Evolutionary conservation across 1,140 invertebrate species (phyloP), one percentile per base, ranked within the genome.

Genomic region (roundworm (Caenorhabditis elegans)): DNA sequence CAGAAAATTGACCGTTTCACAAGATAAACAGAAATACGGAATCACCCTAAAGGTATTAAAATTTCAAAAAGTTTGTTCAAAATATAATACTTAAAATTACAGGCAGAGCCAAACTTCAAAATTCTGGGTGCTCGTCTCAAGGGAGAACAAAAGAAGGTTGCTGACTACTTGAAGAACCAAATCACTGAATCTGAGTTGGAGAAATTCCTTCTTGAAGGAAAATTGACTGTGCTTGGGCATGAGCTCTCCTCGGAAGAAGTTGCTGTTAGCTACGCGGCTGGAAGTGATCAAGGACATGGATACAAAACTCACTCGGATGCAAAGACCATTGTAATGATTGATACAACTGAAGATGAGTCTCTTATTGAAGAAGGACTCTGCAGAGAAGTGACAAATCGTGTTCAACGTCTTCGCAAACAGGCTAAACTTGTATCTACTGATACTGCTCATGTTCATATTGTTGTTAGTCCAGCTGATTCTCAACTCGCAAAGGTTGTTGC

Each of bases 341-440:
- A 89, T 77, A 86, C 80, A 2, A 78, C 76, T 10, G 43, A 83
- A 47, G 86, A 90, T 70, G 83, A 89, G 24, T 46, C 65, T 8
- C 76, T 88, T 13, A 19, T 82, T 2, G 82, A 87, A 31, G 84
- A 86, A 70, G 86, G 89, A 49, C 70, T 89, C 24, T 76, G 85
- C 22, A 92, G 97, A 80, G 97, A 99, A 91, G 93, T 99, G 10
- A 95, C 98, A 31, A 99, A 98, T 90, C 93, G 97, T 51, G 93
- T 99, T 47, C 98, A 99, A 89, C 98, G 97, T 91, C 91, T 99
- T 0, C 92, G 97, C n/a, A 99, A 99, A 19, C 84, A 91, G 91
- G 96, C 95, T 1, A 93, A 95, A 87, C 91, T 99, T 15, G 93
- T 96, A 22, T 96, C 96, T 0, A 94, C 95, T 11, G 96, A 99